A percentile compares a stretch with the other conserved stretches of the same genome.
These are phyloP conservation scores for Gymnodraco acuticeps DNA, from an alignment of 2,797 vertebrate genomes.

Conservation along the genomic window DNA sequence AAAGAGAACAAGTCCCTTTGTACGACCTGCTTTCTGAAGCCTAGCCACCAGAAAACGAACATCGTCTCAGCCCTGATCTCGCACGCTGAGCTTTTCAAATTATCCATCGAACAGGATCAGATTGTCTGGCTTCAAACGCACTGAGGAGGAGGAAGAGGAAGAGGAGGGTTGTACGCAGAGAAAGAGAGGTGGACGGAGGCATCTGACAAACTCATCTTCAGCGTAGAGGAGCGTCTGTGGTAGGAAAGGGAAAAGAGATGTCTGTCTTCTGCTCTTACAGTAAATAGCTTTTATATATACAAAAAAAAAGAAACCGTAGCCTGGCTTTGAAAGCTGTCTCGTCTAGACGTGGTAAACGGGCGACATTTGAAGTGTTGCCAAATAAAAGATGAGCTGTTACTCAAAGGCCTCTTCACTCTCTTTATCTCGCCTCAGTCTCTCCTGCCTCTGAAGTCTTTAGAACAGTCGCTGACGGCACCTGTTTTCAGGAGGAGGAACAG, in stretches of 20 bases:
- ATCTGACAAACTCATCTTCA: conserved; percentile 80
- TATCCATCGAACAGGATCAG: conserved; percentile 76
- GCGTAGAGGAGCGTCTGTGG: conserved; percentile 63
- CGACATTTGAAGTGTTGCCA: conserved; percentile 77
- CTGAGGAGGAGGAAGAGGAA: conserved; percentile 42
- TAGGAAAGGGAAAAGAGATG: conserved; percentile 78
- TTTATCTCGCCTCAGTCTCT: conserved; percentile 64
- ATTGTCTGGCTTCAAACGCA: conserved; percentile 71
- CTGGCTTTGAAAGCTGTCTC: conserved; percentile 70
- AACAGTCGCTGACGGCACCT: conserved; percentile 60
- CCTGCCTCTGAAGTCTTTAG: conserved; percentile 58
- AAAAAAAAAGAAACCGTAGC: conserved; percentile 39
- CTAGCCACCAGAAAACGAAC: conserved; percentile 51
- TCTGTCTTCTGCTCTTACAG: conserved; percentile 78
- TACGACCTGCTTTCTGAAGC: conserved; percentile 52
- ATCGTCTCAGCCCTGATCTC: conserved; percentile 56
- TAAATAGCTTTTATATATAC: conserved; percentile 80
- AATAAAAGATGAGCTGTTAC: conserved; percentile 78
- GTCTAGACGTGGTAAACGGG: conserved; percentile 81
- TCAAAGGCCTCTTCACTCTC: conserved; percentile 68
- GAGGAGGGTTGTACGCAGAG: conserved; percentile 52
- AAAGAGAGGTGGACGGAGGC: conserved; percentile 63
- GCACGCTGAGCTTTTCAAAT: conserved; percentile 64
- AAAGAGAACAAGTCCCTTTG: conserved; percentile 53
- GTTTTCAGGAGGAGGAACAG: conserved; percentile 56